Evolutionary conservation across 1,140 invertebrate species (phyloP).

Genomic region (Drosophila nikananu): DNA sequence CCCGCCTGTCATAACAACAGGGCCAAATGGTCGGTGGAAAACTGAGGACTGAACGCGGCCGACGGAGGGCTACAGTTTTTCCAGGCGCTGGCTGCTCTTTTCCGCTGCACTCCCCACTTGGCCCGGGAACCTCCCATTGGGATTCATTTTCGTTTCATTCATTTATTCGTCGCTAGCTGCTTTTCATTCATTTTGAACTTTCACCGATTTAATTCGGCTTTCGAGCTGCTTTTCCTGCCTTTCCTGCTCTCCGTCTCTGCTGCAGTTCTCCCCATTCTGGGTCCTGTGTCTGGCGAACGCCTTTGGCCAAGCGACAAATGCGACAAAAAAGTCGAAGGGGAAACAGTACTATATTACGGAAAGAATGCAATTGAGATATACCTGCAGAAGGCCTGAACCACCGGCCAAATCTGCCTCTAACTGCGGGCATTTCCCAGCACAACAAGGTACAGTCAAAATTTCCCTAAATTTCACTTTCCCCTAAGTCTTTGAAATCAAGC

Average conservation of each 20-base stretch:
- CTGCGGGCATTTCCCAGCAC: background rate
- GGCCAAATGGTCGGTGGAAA: slow-evolving; percentile 38
- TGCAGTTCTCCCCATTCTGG: slow-evolving; percentile 20
- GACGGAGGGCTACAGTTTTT: slow-evolving; percentile 57
- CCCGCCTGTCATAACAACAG: slow-evolving; percentile 63
- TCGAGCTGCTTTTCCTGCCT: slow-evolving; percentile 48
- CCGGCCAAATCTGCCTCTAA: slow-evolving; percentile 1
- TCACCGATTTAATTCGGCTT: slow-evolving; percentile 76
- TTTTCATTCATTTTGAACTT: slow-evolving; percentile 76
- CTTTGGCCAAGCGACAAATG: slow-evolving; percentile 36
- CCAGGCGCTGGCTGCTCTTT: slow-evolving; percentile 64
- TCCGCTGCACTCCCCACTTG: slow-evolving; percentile 27
- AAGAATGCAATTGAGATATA: slow-evolving; percentile 47
- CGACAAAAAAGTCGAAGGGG: slow-evolving; percentile 22
- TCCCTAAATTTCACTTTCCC: background rate
- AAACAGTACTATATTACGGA: slow-evolving; percentile 33
- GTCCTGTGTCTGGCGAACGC: slow-evolving; percentile 41
- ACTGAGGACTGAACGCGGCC: slow-evolving; percentile 17
- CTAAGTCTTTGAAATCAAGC: background rate
- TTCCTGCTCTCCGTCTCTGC: slow-evolving; percentile 21
- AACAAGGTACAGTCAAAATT: slow-evolving; percentile 1
- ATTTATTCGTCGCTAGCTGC: slow-evolving; percentile 72
- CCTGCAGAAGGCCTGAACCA: slow-evolving; percentile 12
- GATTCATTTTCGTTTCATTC: slow-evolving; percentile 79
- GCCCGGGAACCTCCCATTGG: slow-evolving; percentile 35